Percentiles rank a stretch among this genome's conserved stretches.
Conservation (phyloP, 2,888 invertebrate genomes). For the Elysia crispata region DNA sequence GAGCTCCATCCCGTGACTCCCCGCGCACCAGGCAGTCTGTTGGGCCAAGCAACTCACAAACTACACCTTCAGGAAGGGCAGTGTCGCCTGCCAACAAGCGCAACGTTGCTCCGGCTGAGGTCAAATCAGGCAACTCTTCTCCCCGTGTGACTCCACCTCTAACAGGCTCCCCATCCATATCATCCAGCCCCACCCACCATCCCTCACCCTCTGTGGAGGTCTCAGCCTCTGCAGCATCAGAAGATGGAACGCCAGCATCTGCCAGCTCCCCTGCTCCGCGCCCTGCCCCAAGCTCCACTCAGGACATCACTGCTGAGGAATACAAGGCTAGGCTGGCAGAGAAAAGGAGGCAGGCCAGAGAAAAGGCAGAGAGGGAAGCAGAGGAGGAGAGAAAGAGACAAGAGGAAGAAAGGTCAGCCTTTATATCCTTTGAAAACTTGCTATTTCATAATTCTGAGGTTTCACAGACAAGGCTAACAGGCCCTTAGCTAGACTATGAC, state of each 20-base stretch:
- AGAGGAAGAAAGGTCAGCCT: conserved; percentile 77
- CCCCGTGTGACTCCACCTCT: conserved; percentile 52
- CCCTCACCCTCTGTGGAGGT: conserved; percentile 13
- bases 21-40: not conserved
- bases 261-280: conserved; percentile 11
- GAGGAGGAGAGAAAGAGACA: conserved; percentile 86
- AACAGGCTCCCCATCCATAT: conserved; percentile 47
- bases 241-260: conserved; percentile 13
- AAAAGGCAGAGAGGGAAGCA: conserved; percentile 93
- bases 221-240: conserved; percentile 5
- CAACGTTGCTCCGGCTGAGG: not conserved
- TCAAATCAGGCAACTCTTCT: conserved; percentile 7
- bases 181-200: conserved; percentile 44
- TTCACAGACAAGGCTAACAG: no score
- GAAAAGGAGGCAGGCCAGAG: conserved; percentile 89
- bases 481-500: no score
- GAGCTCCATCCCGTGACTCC: conserved; percentile 13
- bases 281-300: conserved; percentile 43
- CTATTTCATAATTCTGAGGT: no score
- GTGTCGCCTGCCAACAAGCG: conserved; percentile 28
- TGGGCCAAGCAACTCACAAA: not conserved
- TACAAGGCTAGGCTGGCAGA: conserved; percentile 96
- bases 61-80: not conserved
- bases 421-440: no score
- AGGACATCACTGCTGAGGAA: conserved; percentile 81